Evolutionary conservation across 2,888 invertebrate genomes (phyloP).

Genomic region (Parasteatoda lunata): DNA sequence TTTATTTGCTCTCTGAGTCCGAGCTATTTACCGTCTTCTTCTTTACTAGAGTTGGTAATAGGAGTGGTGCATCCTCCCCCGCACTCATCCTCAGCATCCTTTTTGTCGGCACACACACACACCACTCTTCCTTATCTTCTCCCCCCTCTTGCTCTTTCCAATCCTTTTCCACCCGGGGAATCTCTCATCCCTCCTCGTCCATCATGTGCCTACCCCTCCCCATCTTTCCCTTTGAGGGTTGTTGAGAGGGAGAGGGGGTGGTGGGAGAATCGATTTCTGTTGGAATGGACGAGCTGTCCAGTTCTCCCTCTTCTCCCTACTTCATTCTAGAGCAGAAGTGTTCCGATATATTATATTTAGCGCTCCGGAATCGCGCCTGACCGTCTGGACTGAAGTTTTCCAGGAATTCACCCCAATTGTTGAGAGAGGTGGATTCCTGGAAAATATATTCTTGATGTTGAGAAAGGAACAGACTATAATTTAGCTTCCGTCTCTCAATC

Average conservation of each 20-base stretch:
- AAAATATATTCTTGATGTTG: too few relatives aligned
- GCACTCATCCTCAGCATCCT: background rate
- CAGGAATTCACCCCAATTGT: background rate
- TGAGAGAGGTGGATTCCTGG: background rate
- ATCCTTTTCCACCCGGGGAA: constrained; percentile 22
- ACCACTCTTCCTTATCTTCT: background rate
- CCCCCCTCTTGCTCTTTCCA: constrained; percentile 11
- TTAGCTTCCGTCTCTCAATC: too few relatives aligned
- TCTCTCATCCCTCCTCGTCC: constrained; percentile 22
- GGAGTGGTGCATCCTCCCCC: background rate
- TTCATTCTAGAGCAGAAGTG: background rate
- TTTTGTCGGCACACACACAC: constrained; percentile 3
- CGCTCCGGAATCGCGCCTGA: background rate
- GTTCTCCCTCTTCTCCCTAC: background rate
- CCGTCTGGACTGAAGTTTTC: constrained; percentile 5
- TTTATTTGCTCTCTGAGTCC: constrained; percentile 3
- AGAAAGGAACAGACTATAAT: too few relatives aligned
- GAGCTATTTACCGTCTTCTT: constrained; percentile 5
- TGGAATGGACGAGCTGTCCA: background rate
- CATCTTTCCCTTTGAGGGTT: background rate
- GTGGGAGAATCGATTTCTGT: background rate
- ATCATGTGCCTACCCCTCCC: constrained; percentile 14
- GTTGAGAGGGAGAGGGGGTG: background rate
- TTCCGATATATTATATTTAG: constrained; percentile 1
- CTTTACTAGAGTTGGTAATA: background rate